Percentiles rank a stretch among this genome's conserved stretches.
phyloP scores from a whole-genome alignment of 1,140 invertebrate species.

The Globodera rostochiensis region DNA sequence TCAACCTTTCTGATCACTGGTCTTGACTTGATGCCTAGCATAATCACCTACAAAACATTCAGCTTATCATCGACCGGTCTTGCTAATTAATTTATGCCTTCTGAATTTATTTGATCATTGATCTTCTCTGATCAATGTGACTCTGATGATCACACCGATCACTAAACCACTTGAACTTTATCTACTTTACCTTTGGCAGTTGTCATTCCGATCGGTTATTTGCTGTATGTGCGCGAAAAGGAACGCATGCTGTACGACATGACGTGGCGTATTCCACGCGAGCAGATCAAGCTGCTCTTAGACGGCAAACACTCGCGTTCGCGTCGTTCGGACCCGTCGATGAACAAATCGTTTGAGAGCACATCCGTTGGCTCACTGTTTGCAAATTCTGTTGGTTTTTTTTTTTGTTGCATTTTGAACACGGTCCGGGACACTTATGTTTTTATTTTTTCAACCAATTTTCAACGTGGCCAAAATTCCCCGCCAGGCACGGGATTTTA shows the following conservation, averaged over 20 bases:
- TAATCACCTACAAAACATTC: too few species aligned
- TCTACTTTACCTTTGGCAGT: slow-evolving; percentile 2
- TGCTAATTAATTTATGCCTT: too few species aligned
- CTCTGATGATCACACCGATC: neutral
- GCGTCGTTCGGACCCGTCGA: neutral
- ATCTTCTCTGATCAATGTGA: neutral
- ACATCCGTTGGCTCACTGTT: neutral
- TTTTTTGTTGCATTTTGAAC: neutral
- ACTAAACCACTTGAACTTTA: neutral
- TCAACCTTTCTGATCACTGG: too few species aligned
- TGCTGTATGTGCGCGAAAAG: slow-evolving; percentile 64
- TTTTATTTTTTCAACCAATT: too few species aligned
- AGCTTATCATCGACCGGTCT: too few species aligned
- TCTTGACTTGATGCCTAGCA: too few species aligned
- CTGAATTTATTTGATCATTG: too few species aligned
- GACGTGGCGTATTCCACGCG: slow-evolving; percentile 63
- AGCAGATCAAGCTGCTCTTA: slow-evolving; percentile 55
- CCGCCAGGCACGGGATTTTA: neutral
- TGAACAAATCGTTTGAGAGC: neutral
- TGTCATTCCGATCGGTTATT: slow-evolving; percentile 58
- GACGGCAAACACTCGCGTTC: neutral
- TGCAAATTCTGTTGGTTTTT: neutral
- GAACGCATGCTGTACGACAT: slow-evolving; percentile 63
- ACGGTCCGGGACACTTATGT: too few species aligned
- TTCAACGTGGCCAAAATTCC: too few species aligned